Base-by-base conservation (phyloP, 1,140 invertebrate genomes). In the Apis laboriosa region DNA sequence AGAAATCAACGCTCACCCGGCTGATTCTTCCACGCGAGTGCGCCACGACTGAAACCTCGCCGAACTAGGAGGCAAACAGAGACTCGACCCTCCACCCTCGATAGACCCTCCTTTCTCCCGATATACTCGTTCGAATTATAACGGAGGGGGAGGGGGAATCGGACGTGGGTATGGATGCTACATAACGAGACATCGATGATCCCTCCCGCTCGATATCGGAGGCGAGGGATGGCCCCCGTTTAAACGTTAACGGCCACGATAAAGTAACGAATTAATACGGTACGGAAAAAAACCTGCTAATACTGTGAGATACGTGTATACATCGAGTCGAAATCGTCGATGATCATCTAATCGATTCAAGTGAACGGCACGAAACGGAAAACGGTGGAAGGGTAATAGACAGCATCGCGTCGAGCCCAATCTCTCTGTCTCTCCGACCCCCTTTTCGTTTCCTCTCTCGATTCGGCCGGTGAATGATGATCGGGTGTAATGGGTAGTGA, bases 311-410 rank as follows among this genome's bases (percentile, higher is more conserved):
- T 49, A 60, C 7, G 49, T 34, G 5, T 43, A 43, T 28, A 9
- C 8, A 17, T 19, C 72, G 24, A 60, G 51, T 34, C 61, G 61
- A 34, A 77, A 77, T 28, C 66, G 61, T 77, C 75, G 75, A 77
- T 77, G 66, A 77, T 77, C 75, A 77, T 66, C 75, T 66, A 55
- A 77, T 77, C 75, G 75, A 77, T 77, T 77, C 61, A 77, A 77
- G 61, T 77, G 28, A 43, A 43, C 34, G 61, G 19, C 61, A 19
- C 51, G 51, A 53, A 51, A 76, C 74, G n/a, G 74, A 19, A 64
- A 77, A 61, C 73, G 58, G 66, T 13, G 61, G 15, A 34, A 77
- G 61, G 75, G 21, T 77, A 77, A 66, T 53, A 60, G 74, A 0
- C 13, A 34, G 66, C 34, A 9, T 28, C n/a, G 72, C 12, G 55